These are phyloP conservation scores for Matsumyia berberina DNA, from an alignment of 2,888 invertebrate species.

Conservation along the genomic window DNA sequence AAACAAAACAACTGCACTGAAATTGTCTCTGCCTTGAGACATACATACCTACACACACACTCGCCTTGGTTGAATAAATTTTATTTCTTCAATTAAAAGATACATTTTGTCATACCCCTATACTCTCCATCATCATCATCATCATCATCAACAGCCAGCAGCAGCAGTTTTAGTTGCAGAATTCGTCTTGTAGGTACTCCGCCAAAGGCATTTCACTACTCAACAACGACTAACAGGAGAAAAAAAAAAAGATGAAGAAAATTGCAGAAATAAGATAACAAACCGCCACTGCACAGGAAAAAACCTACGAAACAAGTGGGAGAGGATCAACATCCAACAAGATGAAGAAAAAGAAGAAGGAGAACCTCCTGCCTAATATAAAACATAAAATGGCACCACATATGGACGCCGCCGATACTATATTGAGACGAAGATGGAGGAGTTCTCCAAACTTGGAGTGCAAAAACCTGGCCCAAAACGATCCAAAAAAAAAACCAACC, in stretches of 20 bases:
- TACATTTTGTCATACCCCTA: conserved; percentile 69
- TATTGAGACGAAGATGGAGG: conserved; percentile 74
- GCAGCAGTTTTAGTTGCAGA: conserved; percentile 50
- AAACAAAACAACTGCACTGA: conserved; percentile 28
- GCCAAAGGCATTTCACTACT: conserved; percentile 15
- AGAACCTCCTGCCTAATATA: conserved; percentile 73
- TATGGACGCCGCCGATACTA: conserved; percentile 65
- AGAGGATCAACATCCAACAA: conserved; percentile 41
- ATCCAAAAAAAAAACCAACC: conserved; percentile 38
- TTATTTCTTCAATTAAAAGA: conserved; percentile 73
- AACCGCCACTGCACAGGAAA: conserved; percentile 51
- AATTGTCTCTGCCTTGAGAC: conserved; percentile 47
- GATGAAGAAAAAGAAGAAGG: conserved; percentile 28
- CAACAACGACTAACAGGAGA: background rate
- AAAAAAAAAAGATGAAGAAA: conserved; percentile 44
- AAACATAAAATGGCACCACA: conserved; percentile 75
- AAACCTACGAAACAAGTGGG: conserved; percentile 53
- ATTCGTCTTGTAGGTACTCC: conserved; percentile 15
- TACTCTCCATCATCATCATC: conserved; percentile 67
- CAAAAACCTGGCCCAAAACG: conserved; percentile 64
- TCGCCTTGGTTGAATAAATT: conserved; percentile 53
- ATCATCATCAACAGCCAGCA: conserved; percentile 65
- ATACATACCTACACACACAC: background rate
- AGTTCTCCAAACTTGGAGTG: conserved; percentile 75
- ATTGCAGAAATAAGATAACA: conserved; percentile 62